These are phyloP conservation scores for Meliscaeva auricollis DNA, from an alignment of 2,888 invertebrate species.

Conservation along the genomic window DNA sequence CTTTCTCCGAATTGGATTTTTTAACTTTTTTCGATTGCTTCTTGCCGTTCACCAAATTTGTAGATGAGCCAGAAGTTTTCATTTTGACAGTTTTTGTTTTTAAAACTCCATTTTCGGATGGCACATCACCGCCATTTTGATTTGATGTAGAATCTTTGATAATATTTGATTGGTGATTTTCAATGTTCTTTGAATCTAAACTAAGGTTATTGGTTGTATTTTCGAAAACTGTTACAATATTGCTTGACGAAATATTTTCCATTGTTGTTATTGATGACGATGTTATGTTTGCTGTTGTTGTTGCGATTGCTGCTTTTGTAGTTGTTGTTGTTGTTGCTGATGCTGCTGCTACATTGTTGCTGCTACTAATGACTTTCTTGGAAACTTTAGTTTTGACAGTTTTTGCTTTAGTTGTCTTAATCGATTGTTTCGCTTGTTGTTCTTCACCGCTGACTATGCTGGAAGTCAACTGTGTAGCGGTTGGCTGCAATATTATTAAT, in stretches of 20 bases:
- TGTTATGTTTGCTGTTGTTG: not conserved
- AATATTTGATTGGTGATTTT: constrained; percentile 22
- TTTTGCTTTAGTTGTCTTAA: constrained; percentile 58
- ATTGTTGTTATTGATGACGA: constrained; percentile 9
- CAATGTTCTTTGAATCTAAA: constrained; percentile 44
- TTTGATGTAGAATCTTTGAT: constrained; percentile 27
- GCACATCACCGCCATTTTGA: constrained; percentile 8
- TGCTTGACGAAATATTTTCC: constrained; percentile 15
- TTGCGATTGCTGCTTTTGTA: not conserved
- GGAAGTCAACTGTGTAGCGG: constrained; percentile 42
- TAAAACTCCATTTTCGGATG: constrained; percentile 46
- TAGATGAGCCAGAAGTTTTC: constrained; percentile 36
- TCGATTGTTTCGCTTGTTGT: constrained; percentile 48
- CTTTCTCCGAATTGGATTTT: constrained; percentile 87
- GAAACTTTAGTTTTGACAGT: constrained; percentile 51
- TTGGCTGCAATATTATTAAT: constrained; percentile 24
- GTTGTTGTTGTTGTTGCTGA: constrained; percentile 17
- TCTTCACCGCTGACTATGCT: constrained; percentile 30
- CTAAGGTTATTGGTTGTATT: constrained; percentile 12
- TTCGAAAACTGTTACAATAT: constrained; percentile 38
- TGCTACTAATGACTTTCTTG: constrained; percentile 51
- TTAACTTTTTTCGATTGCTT: constrained; percentile 88
- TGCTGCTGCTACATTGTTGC: constrained; percentile 2
- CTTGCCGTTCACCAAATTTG: constrained; percentile 80
- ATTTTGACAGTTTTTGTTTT: constrained; percentile 56